A percentile compares a stretch with the other conserved stretches of the same genome.
These are phyloP conservation scores for Bombus confusus DNA, from an alignment of 1,140 invertebrate species.

Conservation along the genomic window DNA sequence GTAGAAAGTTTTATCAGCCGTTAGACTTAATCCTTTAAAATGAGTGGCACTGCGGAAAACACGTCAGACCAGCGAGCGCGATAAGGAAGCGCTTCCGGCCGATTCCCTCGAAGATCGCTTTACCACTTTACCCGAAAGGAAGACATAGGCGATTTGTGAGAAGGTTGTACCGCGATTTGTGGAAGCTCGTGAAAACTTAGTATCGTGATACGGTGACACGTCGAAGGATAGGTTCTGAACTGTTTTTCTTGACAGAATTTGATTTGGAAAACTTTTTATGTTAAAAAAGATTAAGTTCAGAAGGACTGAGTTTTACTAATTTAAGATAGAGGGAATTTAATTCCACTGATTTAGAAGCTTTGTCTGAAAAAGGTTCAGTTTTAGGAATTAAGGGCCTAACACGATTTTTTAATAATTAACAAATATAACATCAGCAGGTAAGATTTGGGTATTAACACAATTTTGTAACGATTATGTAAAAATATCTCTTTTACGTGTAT, in stretches of 20 bases:
- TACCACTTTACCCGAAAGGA: not conserved
- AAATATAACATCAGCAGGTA: no score
- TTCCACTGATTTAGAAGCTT: no score
- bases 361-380: no score
- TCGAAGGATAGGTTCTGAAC: not conserved
- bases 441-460: no score
- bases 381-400: no score
- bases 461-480: no score
- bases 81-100: slow-evolving; percentile 17
- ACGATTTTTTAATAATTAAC: no score
- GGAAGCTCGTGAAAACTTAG: not conserved
- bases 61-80: not conserved
- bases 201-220: not conserved
- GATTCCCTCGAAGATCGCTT: slow-evolving; percentile 16
- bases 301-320: no score
- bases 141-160: not conserved
- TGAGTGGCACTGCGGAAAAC: slow-evolving; percentile 2
- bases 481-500: no score
- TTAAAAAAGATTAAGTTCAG: no score
- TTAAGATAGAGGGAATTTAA: no score
- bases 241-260: not conserved
- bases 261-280: not conserved
- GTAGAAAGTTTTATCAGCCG: slow-evolving; percentile 17
- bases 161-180: no score
- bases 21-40: not conserved